Conservation (phyloP, 2,888 invertebrate species). For the Candidula unifasciata region DNA sequence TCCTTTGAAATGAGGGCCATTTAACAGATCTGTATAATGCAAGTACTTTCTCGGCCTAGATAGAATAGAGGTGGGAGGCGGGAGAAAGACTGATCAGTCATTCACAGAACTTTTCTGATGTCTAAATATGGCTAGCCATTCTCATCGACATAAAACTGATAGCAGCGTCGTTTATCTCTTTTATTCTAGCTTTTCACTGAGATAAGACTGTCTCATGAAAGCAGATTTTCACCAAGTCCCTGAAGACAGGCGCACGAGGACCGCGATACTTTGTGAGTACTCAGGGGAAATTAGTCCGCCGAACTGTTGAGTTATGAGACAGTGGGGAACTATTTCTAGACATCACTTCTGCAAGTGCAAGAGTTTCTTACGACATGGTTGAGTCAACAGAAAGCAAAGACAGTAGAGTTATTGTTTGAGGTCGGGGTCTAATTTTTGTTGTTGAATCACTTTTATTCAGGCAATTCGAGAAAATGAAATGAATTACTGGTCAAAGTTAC, state of each 20-base stretch:
- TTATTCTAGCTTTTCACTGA: neutral
- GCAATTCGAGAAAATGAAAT: too few relatives aligned
- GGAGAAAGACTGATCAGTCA: too few relatives aligned
- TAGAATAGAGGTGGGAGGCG: too few relatives aligned
- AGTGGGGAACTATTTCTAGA: slow-evolving; percentile 5
- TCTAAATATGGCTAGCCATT: too few relatives aligned
- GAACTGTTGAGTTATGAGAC: slow-evolving; percentile 7
- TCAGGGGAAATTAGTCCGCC: slow-evolving; percentile 27
- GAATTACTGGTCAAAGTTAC: too few relatives aligned
- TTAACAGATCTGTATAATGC: too few relatives aligned
- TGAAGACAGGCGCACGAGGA: neutral
- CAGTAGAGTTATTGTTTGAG: neutral
- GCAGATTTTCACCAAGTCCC: neutral
- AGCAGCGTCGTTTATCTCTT: neutral
- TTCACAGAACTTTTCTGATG: too few relatives aligned
- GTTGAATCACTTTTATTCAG: neutral
- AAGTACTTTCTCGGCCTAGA: too few relatives aligned
- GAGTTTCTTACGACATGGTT: neutral
- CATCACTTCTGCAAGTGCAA: neutral
- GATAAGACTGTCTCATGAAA: neutral
- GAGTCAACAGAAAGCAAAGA: neutral
- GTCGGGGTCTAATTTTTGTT: neutral
- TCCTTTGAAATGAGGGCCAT: too few relatives aligned
- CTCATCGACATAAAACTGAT: neutral
- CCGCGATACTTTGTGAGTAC: neutral